Percentiles rank a stretch among this genome's conserved stretches.
These are phyloP conservation scores for Rhabdomys dilectus DNA, from an alignment of 2,113 vertebrate species.

Conservation along the genomic window DNA sequence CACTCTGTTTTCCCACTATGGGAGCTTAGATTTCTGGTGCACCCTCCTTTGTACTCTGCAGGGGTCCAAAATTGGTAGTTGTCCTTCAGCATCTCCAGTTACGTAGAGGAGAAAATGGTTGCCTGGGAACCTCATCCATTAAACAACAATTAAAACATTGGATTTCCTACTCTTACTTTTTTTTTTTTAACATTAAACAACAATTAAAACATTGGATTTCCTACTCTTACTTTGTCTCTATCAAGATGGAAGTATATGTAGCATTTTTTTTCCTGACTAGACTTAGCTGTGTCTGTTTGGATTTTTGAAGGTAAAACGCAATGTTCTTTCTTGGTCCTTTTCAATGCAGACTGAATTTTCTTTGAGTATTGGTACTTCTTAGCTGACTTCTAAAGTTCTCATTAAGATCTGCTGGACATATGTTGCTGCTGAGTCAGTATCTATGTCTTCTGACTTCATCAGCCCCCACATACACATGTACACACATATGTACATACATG, in stretches of 20 bases:
- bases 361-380: background rate
- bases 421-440: background rate
- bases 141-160: background rate
- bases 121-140: background rate
- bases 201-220: background rate
- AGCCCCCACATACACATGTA: background rate
- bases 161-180: background rate
- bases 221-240: background rate
- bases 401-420: background rate
- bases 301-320: background rate
- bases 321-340: background rate
- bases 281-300: background rate
- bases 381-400: background rate
- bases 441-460: background rate
- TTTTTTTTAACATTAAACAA: background rate
- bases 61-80: background rate
- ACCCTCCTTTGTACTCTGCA: background rate
- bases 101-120: background rate
- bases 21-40: background rate
- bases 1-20: background rate
- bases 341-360: background rate
- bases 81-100: background rate
- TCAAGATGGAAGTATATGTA: background rate
- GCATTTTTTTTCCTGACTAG: background rate
- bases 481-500: background rate